A percentile compares a stretch with the other conserved stretches of the same genome.
Evolutionary conservation across 2,797 vertebrate species (phyloP).

Genomic region (Thalassophryne amazonica): DNA sequence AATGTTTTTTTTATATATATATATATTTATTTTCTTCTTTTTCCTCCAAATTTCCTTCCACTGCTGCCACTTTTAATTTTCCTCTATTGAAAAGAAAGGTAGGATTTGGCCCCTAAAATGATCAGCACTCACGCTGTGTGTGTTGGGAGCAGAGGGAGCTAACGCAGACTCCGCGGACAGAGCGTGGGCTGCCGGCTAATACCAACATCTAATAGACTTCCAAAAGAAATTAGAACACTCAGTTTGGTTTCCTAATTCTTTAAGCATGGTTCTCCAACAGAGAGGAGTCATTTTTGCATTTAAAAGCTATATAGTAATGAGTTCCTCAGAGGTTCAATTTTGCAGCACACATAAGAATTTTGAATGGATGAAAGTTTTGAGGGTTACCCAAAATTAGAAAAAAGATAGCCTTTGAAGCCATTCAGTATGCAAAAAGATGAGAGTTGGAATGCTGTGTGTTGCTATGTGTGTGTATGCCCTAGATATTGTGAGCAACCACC

Average conservation of each 20-base stretch:
- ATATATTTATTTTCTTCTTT: slow-evolving; percentile 65
- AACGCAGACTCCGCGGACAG: slow-evolving; percentile 15
- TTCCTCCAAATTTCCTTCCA: slow-evolving; percentile 75
- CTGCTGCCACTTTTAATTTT: slow-evolving; percentile 49
- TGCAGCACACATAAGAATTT: slow-evolving; percentile 54
- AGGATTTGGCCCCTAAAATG: slow-evolving; percentile 49
- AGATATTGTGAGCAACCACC: slow-evolving; percentile 62
- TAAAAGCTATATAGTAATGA: slow-evolving; percentile 78
- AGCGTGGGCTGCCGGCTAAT: slow-evolving; percentile 23
- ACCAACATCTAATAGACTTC: slow-evolving; percentile 33
- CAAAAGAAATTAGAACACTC: slow-evolving; percentile 41
- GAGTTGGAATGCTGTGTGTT: slow-evolving; percentile 26
- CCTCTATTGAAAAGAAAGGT: slow-evolving; percentile 34
- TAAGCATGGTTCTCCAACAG: slow-evolving; percentile 66
- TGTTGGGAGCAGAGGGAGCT: slow-evolving; percentile 60
- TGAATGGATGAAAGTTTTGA: slow-evolving; percentile 64
- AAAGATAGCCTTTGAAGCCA: slow-evolving; percentile 79
- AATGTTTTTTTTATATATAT: slow-evolving; percentile 66
- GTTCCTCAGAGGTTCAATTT: slow-evolving; percentile 74
- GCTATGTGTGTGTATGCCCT: slow-evolving; percentile 51
- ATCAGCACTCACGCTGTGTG: slow-evolving; percentile 51
- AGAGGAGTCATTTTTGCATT: slow-evolving; percentile 61
- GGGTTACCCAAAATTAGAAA: slow-evolving; percentile 66
- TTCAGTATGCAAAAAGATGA: slow-evolving; percentile 45
- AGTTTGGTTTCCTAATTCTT: slow-evolving; percentile 66